Conservation (phyloP, 2,888 invertebrate species). For the Apodemia duryi region DNA sequence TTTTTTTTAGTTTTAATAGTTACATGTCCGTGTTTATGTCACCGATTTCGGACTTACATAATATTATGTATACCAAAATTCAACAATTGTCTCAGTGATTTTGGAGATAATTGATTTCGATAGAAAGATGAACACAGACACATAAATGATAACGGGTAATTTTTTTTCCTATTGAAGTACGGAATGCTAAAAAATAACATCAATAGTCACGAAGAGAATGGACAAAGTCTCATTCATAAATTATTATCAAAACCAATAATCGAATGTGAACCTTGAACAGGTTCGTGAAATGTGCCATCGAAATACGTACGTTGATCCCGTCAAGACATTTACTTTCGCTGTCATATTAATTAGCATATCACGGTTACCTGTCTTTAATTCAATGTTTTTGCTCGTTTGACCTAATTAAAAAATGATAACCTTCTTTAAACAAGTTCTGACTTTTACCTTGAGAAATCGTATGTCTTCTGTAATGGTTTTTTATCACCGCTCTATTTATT, state of each 20-base stretch:
- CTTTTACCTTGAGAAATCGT: too few relatives aligned
- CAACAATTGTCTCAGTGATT: too few relatives aligned
- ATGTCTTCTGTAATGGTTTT: too few relatives aligned
- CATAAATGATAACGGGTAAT: too few relatives aligned
- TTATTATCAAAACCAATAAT: neutral
- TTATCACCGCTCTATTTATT: too few relatives aligned
- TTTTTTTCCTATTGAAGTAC: too few relatives aligned
- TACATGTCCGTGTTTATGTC: too few relatives aligned
- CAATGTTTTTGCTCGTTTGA: neutral
- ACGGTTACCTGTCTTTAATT: conserved; percentile 2
- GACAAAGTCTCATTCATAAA: neutral
- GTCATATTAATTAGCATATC: conserved; percentile 3
- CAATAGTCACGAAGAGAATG: neutral
- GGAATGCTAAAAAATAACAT: neutral
- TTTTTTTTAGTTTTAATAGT: too few relatives aligned
- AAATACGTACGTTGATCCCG: neutral
- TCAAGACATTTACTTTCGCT: conserved; percentile 5
- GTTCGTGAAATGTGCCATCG: neutral
- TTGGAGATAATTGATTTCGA: too few relatives aligned
- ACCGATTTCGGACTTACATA: too few relatives aligned
- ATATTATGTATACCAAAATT: too few relatives aligned
- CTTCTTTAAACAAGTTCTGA: neutral
- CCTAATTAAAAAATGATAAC: neutral
- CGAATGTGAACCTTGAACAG: neutral
- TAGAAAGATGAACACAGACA: too few relatives aligned